Conservation (phyloP, 2,113 vertebrate genomes). For the Hemiprocne comata region DNA sequence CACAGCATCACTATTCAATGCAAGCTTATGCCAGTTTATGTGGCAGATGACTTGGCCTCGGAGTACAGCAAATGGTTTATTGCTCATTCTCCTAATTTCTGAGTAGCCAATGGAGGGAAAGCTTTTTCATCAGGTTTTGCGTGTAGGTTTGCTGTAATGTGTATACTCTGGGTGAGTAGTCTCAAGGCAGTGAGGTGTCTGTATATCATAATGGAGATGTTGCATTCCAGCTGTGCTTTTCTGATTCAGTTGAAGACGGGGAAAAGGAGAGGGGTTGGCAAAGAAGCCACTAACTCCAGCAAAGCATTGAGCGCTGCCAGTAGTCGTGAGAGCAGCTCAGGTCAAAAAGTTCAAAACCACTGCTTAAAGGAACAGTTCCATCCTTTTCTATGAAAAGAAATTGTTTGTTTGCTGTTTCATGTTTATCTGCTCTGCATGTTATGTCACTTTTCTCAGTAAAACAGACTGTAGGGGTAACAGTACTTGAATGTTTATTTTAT, state of each 20-base stretch:
- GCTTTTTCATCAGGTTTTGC: not conserved
- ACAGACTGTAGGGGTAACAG: not conserved
- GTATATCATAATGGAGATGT: accelerated
- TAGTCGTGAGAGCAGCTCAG: not conserved
- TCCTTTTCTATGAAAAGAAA: not conserved
- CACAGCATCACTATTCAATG: not conserved
- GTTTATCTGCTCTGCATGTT: not conserved
- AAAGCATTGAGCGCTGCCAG: not conserved
- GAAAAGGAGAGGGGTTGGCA: not conserved
- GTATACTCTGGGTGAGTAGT: not conserved
- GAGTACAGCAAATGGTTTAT: not conserved
- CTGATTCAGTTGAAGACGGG: not conserved
- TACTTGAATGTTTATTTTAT: slow-evolving; percentile 24
- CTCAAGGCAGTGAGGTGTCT: not conserved
- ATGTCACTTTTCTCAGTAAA: not conserved
- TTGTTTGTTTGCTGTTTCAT: not conserved
- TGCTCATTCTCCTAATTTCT: not conserved
- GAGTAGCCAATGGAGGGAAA: not conserved
- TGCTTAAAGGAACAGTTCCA: not conserved
- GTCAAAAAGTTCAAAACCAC: not conserved
- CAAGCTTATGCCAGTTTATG: not conserved
- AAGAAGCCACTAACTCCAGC: not conserved
- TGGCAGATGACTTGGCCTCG: not conserved
- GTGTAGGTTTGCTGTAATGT: not conserved
- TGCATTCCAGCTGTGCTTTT: not conserved